Conservation (phyloP, 2,113 vertebrate species). For the Elaphurus davidianus region DNA sequence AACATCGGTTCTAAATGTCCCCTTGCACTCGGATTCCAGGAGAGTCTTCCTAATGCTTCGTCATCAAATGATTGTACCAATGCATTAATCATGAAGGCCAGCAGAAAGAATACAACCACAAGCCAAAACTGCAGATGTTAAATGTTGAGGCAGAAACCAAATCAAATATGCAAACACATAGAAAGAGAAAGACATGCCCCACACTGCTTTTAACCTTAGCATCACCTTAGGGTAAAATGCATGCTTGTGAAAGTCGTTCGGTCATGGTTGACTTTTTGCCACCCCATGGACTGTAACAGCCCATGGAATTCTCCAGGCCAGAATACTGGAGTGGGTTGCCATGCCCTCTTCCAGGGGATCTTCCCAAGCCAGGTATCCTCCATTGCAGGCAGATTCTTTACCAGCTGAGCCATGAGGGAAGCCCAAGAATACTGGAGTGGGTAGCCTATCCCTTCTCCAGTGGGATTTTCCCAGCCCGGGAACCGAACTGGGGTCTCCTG, state of each 20-base stretch:
- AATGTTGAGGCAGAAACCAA: not conserved
- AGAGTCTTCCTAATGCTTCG: not conserved
- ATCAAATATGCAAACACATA: not conserved
- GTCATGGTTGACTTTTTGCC: not conserved
- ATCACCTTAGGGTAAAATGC: not conserved
- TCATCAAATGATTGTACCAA: not conserved
- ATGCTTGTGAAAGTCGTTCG: not conserved
- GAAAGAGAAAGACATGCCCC: not conserved
- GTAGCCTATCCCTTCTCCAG: not conserved
- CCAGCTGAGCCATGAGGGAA: not conserved
- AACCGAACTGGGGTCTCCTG: not conserved
- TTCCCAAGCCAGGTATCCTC: not conserved
- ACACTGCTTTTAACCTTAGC: not conserved
- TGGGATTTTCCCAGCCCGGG: not conserved
- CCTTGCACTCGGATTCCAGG: not conserved
- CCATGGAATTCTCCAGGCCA: not conserved
- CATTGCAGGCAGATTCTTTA: not conserved
- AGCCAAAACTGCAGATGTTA: not conserved
- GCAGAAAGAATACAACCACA: not conserved
- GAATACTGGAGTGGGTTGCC: not conserved
- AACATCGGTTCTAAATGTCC: not conserved
- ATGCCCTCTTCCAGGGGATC: not conserved
- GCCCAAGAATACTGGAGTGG: not conserved
- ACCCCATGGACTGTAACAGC: not conserved
- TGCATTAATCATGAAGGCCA: not conserved